A percentile compares a stretch with the other conserved stretches of the same genome.
Evolutionary conservation across 2,888 invertebrate species (phyloP).

Genomic region (Conomelus anceps): DNA sequence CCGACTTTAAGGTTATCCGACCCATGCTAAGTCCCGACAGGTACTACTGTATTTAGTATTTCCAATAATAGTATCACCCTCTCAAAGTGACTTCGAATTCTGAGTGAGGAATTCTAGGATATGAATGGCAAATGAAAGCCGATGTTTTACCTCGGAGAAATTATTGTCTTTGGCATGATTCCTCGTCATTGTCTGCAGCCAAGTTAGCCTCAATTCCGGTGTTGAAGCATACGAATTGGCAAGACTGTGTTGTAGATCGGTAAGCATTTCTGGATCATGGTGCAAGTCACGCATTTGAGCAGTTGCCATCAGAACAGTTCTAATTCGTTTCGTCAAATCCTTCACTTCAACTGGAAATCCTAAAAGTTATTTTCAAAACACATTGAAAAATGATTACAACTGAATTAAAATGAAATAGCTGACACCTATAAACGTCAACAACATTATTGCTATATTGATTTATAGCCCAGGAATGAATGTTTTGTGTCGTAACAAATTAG

Average conservation of each 20-base stretch:
- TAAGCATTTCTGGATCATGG: slow-evolving; percentile 84
- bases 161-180: slow-evolving; percentile 77
- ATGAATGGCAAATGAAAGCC: not conserved
- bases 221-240: slow-evolving; percentile 92
- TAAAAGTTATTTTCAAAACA: slow-evolving; percentile 40
- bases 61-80: no score
- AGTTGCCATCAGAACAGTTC: slow-evolving; percentile 91
- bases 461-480: no score
- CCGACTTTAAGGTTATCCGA: no score
- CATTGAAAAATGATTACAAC: slow-evolving; percentile 4
- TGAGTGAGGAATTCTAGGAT: no score
- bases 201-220: slow-evolving; percentile 87
- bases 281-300: slow-evolving; percentile 85
- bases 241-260: slow-evolving; percentile 84
- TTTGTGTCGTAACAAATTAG: no score
- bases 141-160: slow-evolving; percentile 68
- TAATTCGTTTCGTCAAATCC: slow-evolving; percentile 84
- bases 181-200: slow-evolving; percentile 90
- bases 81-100: no score
- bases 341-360: slow-evolving; percentile 85
- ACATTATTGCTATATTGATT: not conserved
- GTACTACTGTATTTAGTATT: no score
- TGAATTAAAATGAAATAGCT: not conserved
- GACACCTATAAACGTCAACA: not conserved
- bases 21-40: no score